These are phyloP conservation scores for Diceros bicornis DNA, from an alignment of 2,797 vertebrate species.

Conservation along the genomic window DNA sequence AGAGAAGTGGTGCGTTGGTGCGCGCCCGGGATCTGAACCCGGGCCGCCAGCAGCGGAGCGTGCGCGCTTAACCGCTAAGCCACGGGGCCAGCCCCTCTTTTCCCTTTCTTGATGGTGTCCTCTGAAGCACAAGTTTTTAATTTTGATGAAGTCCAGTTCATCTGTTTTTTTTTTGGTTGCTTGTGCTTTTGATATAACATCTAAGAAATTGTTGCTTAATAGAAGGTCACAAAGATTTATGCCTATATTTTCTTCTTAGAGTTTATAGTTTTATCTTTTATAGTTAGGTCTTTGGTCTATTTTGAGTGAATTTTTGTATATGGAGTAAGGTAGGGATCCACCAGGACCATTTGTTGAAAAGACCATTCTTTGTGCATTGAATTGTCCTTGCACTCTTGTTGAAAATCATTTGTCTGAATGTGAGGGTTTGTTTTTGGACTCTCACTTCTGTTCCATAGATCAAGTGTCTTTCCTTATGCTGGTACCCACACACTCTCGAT, in stretches of 20 bases:
- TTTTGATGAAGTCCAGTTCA: neutral
- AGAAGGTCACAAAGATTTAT: neutral
- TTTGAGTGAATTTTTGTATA: neutral
- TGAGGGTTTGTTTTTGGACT: neutral
- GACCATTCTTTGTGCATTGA: neutral
- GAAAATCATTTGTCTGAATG: neutral
- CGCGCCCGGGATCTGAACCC: too few relatives aligned
- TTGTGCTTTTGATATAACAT: neutral
- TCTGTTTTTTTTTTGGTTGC: neutral
- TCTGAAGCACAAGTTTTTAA: neutral
- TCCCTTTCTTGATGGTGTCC: neutral
- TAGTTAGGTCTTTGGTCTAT: neutral
- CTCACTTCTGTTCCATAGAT: neutral
- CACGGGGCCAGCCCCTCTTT: too few relatives aligned
- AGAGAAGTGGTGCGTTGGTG: too few relatives aligned
- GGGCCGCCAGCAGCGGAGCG: too few relatives aligned
- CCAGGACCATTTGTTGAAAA: neutral
- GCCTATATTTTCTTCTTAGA: neutral
- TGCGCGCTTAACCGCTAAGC: too few relatives aligned
- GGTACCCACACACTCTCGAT: neutral
- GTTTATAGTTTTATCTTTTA: neutral
- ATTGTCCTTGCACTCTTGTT: neutral
- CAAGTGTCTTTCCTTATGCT: neutral
- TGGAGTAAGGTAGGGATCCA: neutral
- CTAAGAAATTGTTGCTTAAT: neutral